Conservation (phyloP, 2,797 vertebrate species). For the Crypturellus tataupa region DNA sequence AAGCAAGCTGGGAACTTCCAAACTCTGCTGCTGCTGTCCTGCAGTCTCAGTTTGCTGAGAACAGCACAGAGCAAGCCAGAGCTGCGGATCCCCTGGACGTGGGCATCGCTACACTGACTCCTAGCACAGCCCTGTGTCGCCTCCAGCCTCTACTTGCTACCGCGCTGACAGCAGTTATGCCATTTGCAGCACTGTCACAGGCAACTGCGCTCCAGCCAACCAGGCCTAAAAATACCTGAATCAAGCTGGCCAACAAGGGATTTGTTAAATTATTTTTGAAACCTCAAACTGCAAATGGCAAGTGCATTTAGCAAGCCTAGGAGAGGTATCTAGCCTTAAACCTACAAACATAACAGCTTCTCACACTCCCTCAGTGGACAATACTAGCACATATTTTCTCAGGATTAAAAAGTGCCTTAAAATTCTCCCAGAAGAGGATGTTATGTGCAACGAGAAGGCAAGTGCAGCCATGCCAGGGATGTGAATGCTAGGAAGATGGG, state of each 20-base stretch:
- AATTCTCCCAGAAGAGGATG: neutral
- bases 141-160: constrained; percentile 20
- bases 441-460: fast-evolving
- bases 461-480: neutral
- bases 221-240: neutral
- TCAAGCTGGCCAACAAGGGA: neutral
- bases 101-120: neutral
- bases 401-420: neutral
- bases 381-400: neutral
- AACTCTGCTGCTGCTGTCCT: constrained; percentile 1
- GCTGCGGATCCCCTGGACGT: constrained; percentile 12
- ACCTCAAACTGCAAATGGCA: neutral
- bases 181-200: neutral
- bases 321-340: neutral
- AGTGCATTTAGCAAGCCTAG: neutral
- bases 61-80: constrained; percentile 36
- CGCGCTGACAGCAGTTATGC: neutral
- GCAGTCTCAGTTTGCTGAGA: neutral
- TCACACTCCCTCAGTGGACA: neutral
- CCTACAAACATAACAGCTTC: neutral
- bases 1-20: neutral
- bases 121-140: fast-evolving
- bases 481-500: fast-evolving
- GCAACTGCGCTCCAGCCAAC: neutral
- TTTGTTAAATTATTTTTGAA: neutral